A percentile compares a stretch with the other conserved stretches of the same genome.
These are phyloP conservation scores for Myxocyprinus asiaticus DNA, from an alignment of 2,113 vertebrate genomes.

Conservation along the genomic window DNA sequence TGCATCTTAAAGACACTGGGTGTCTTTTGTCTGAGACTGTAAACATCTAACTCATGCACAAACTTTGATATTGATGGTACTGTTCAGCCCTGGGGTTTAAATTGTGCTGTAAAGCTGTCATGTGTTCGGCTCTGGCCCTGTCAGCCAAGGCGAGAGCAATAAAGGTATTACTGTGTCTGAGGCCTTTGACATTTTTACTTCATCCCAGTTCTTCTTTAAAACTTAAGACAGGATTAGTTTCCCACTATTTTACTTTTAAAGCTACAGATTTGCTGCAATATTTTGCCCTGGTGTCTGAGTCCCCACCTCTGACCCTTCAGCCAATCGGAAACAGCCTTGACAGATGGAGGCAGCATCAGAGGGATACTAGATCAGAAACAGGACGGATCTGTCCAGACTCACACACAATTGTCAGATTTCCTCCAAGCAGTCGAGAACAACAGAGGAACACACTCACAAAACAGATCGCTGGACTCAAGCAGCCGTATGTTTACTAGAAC, in stretches of 20 bases:
- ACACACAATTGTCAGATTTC: constrained; percentile 15
- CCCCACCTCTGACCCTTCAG: constrained; percentile 1
- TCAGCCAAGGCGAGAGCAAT: constrained; percentile 16
- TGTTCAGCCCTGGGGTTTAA: background rate
- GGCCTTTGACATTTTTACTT: constrained; percentile 35
- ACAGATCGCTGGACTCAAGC: constrained; percentile 18
- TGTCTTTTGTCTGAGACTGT: background rate
- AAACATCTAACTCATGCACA: constrained; percentile 2
- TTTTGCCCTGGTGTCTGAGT: background rate
- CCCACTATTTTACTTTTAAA: background rate
- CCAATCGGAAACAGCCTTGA: constrained; percentile 22
- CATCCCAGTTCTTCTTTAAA: constrained; percentile 13
- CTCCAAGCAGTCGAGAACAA: constrained; percentile 18
- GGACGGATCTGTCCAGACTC: constrained; percentile 26
- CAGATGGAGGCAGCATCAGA: constrained; percentile 35
- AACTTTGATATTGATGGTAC: constrained; percentile 11
- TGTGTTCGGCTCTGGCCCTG: constrained; percentile 4
- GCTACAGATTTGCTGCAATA: background rate
- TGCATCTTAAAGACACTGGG: background rate
- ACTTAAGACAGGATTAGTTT: background rate
- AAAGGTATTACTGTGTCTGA: constrained; percentile 21
- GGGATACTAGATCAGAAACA: constrained; percentile 20
- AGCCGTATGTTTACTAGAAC: constrained; percentile 16
- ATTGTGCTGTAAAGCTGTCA: constrained; percentile 32
- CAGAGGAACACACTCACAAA: constrained; percentile 7